These are phyloP conservation scores for Gonioctena quinquepunctata DNA, from an alignment of 1,140 invertebrate genomes.

Conservation along the genomic window DNA sequence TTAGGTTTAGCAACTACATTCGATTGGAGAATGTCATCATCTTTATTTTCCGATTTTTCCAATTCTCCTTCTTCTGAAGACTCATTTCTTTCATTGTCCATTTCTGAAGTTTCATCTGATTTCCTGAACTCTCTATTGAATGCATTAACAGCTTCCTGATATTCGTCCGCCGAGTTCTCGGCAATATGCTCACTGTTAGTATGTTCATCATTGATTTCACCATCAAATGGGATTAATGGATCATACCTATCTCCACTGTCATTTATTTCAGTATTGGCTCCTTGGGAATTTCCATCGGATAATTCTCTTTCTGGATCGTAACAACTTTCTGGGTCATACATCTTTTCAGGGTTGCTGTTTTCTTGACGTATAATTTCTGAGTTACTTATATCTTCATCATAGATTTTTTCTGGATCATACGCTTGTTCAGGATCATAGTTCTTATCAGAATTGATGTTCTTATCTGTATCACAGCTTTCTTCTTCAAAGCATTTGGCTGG, in stretches of 20 bases:
- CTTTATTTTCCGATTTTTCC: background rate
- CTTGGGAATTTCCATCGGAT: background rate
- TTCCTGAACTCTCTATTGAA: background rate
- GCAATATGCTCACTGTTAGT: background rate
- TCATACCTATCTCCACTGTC: background rate
- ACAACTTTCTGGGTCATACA: background rate
- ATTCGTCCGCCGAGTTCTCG: background rate
- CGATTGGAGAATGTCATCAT: background rate
- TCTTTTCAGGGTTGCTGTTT: background rate
- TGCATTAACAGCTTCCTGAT: background rate
- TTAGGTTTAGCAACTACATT: background rate
- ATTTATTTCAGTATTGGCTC: background rate
- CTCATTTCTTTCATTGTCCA: conserved; percentile 21
- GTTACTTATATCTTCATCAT: background rate
- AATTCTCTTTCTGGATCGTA: conserved; percentile 14
- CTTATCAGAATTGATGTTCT: background rate
- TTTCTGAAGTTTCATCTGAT: background rate
- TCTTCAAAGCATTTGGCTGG: background rate
- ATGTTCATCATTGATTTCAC: background rate
- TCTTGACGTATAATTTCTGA: background rate
- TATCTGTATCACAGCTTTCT: conserved; percentile 4
- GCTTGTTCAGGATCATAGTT: conserved; percentile 9
- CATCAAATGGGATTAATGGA: background rate
- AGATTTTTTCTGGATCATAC: conserved; percentile 8
- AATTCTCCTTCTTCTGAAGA: conserved; percentile 23